Evolutionary conservation across 2,113 vertebrate species (phyloP).

Genomic region (Scopus umbretta): DNA sequence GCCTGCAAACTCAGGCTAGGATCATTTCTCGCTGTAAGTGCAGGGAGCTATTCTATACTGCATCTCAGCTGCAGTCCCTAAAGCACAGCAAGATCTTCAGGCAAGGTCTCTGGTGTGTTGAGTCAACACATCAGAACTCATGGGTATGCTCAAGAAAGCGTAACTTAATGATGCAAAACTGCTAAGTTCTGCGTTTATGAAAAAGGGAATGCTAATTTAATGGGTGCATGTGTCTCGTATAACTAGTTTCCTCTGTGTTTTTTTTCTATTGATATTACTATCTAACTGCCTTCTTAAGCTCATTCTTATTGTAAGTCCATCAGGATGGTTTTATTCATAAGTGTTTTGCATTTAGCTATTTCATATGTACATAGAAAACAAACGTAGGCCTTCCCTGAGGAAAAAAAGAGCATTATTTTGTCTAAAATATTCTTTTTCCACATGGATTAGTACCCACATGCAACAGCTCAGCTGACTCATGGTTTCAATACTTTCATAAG

Average conservation of each 20-base stretch:
- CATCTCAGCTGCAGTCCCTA: background rate
- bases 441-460: background rate
- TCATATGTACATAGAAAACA: background rate
- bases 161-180: conserved; percentile 39
- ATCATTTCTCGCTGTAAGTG: background rate
- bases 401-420: background rate
- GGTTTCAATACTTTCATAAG: background rate
- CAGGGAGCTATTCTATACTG: background rate
- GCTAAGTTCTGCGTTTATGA: conserved; percentile 9
- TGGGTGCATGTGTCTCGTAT: background rate
- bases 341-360: background rate
- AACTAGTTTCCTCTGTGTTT: background rate
- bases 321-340: background rate
- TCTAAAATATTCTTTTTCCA: background rate
- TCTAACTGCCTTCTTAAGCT: background rate
- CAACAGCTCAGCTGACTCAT: background rate
- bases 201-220: background rate
- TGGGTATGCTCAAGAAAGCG: background rate
- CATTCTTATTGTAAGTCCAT: background rate
- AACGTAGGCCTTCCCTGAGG: background rate
- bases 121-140: background rate
- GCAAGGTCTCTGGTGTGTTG: background rate
- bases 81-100: background rate
- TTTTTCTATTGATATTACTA: background rate
- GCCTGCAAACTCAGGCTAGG: background rate